Conservation (phyloP, 2,113 vertebrate species). For the Actenoides lindsayi region DNA sequence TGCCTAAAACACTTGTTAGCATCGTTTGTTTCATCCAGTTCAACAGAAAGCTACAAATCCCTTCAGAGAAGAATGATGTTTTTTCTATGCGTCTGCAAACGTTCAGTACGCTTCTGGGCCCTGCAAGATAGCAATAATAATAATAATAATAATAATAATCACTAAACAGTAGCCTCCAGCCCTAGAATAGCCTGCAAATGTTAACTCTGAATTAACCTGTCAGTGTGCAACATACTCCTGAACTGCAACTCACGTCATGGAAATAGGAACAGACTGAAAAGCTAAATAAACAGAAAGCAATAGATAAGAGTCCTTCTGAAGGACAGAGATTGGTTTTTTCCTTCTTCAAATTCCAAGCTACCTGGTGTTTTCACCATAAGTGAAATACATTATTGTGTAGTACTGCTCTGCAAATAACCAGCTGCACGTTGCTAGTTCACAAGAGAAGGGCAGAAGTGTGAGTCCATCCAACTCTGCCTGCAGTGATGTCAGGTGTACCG, state of each 20-base stretch:
- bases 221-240: background rate
- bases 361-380: background rate
- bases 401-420: background rate
- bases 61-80: background rate
- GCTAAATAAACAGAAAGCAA: background rate
- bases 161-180: background rate
- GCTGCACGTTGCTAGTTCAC: background rate
- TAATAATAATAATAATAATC: background rate
- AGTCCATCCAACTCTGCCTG: background rate
- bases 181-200: background rate
- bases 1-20: background rate
- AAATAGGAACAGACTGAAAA: background rate
- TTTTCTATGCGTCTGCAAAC: background rate
- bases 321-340: background rate
- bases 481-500: background rate
- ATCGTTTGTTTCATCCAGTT: background rate
- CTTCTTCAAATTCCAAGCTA: background rate
- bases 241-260: background rate
- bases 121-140: background rate
- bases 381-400: background rate
- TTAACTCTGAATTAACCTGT: background rate
- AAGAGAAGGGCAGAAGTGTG: background rate
- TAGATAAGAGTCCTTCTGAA: background rate
- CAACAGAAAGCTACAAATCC: background rate
- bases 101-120: background rate